Percentiles rank a stretch among this genome's conserved stretches.
These are phyloP conservation scores for Liasis olivaceus DNA, from an alignment of 2,797 vertebrate genomes.

Conservation along the genomic window DNA sequence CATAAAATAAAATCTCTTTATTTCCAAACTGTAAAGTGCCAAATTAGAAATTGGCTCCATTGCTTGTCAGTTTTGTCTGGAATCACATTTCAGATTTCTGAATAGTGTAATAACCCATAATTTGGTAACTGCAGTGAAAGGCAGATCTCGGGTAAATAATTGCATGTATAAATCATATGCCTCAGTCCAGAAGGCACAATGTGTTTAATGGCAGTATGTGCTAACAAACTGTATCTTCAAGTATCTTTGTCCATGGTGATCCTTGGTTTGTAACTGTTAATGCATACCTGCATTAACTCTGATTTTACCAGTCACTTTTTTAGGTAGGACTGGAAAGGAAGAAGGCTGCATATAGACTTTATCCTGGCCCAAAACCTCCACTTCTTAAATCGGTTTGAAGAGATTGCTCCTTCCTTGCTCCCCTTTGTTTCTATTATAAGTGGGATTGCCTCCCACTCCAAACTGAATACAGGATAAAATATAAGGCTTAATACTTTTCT, in stretches of 20 bases:
- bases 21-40: constrained; percentile 46
- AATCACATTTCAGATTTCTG: constrained; percentile 30
- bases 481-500: neutral
- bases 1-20: constrained; percentile 36
- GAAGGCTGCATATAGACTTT: neutral
- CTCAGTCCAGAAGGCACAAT: neutral
- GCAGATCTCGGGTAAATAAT: constrained; percentile 16
- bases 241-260: neutral
- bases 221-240: neutral
- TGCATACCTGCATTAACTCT: neutral
- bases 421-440: neutral
- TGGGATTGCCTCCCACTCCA: neutral
- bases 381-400: neutral
- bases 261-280: neutral
- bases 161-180: neutral
- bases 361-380: neutral
- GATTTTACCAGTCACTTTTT: neutral
- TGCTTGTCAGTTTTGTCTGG: constrained; percentile 17
- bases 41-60: constrained; percentile 35
- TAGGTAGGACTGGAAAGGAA: neutral
- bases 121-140: constrained; percentile 36
- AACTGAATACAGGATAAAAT: neutral
- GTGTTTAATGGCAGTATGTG: neutral
- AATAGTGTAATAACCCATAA: constrained; percentile 13
- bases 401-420: neutral